These are phyloP conservation scores for Synergus laeviventris DNA, from an alignment of 2,888 invertebrate genomes.

Conservation along the genomic window DNA sequence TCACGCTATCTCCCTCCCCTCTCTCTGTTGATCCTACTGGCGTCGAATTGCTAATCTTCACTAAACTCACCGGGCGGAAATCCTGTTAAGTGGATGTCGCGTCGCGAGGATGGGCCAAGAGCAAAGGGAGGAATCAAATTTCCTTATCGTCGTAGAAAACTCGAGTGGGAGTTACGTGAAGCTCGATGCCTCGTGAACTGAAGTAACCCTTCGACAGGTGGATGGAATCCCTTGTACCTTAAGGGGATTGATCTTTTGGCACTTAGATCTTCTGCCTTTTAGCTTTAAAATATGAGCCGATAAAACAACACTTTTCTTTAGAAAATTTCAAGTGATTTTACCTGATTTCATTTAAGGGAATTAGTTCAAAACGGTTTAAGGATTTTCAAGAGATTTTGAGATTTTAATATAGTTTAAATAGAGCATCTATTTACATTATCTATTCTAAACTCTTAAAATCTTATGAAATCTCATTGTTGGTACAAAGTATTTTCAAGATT, in stretches of 20 bases:
- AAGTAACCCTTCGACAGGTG: neutral
- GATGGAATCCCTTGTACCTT: neutral
- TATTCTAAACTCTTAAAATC: too few species aligned
- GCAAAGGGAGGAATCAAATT: constrained; percentile 53
- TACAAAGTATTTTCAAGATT: too few species aligned
- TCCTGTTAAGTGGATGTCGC: constrained; percentile 61
- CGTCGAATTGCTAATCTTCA: constrained; percentile 62
- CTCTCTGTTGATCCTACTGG: constrained; percentile 14
- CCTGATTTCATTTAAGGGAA: too few species aligned
- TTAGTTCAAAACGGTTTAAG: too few species aligned
- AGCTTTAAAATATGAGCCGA: neutral
- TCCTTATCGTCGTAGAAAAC: constrained; percentile 56
- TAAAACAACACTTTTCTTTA: too few species aligned
- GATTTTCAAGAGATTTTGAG: too few species aligned
- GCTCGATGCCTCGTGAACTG: constrained; percentile 25
- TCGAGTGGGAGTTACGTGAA: constrained; percentile 46
- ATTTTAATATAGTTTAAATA: too few species aligned
- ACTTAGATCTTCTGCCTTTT: neutral
- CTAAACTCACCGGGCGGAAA: constrained; percentile 60
- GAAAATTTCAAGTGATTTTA: too few species aligned
- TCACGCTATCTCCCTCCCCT: constrained; percentile 33
- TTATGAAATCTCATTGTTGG: too few species aligned
- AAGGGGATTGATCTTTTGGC: constrained; percentile 23
- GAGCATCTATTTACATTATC: too few species aligned
- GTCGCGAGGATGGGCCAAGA: constrained; percentile 52